A percentile compares a stretch with the other conserved stretches of the same genome.
phyloP scores from a whole-genome alignment of 2,888 invertebrate species.

The Brachypalpus laphriformis region DNA sequence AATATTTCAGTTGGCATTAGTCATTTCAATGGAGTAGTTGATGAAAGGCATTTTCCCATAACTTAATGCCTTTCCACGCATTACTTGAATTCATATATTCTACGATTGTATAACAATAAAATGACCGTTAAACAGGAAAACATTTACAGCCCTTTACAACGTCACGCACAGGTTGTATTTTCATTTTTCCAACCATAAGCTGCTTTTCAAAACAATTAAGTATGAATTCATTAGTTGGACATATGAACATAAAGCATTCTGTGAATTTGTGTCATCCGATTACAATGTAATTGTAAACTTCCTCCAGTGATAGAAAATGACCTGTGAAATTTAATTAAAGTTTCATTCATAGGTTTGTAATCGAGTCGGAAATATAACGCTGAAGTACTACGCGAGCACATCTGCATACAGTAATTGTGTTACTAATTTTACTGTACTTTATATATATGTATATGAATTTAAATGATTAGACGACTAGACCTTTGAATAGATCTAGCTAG shows the following conservation, averaged over 20 bases:
- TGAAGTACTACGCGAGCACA: no score
- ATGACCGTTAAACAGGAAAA: neutral
- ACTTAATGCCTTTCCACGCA: neutral
- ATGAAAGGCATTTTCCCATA: neutral
- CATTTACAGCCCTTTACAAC: neutral
- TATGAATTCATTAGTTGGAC: slow-evolving; percentile 14
- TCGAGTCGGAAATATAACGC: neutral
- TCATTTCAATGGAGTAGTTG: neutral
- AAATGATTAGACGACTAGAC: no score
- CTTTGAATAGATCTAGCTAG: no score
- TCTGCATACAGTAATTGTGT: neutral
- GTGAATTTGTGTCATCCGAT: slow-evolving; percentile 18
- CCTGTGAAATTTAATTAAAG: neutral
- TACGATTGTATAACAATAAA: neutral
- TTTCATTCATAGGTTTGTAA: slow-evolving; percentile 21
- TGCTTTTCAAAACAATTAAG: neutral
- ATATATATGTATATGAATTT: no score
- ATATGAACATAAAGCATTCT: slow-evolving; percentile 4
- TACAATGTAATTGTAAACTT: slow-evolving; percentile 18
- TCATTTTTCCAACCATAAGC: neutral
- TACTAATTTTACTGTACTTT: neutral
- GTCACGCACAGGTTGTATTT: slow-evolving; percentile 34
- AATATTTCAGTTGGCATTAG: neutral
- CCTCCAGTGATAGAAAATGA: slow-evolving; percentile 9
- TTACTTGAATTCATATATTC: neutral